Evolutionary conservation across 2,797 vertebrate species (phyloP), one percentile per base, ranked within the genome.

Genomic region (Dipus sagitta): DNA sequence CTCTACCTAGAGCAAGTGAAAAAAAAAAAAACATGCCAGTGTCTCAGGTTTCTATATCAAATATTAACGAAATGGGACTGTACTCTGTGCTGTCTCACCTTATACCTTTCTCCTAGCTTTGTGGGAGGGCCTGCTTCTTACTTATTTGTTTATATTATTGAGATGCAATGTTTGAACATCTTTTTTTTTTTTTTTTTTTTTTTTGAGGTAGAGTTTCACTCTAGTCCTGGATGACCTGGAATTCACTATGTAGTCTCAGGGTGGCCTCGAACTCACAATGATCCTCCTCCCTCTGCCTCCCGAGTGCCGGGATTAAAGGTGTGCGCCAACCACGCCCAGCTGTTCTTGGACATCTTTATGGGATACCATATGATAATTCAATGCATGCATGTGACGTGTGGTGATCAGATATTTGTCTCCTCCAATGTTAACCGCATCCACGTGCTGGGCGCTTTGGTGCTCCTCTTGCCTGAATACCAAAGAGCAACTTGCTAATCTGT

Each of bases 11-110:
- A 72, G 38, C 38, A 58, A 87, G 58, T 72, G 68, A 38, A 60
- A 72, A 90, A 80, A 85, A 67, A 64, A 28, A 10, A n/a, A n/a
- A n/a, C n/a, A 79, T 13, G 15, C 6, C 11, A 80, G 7, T 74
- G 60, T 67, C 78, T 80, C 79, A 82, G 62, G 62, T 75, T 80
- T 92, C 67, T n/a, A 9, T 23, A 20, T 38, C 26, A 75, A 83
- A 84, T 72, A 60, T 52, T 26, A 76, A 42, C 0, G 38, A 58
- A 34, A 0, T 24, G 17, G 6, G 10, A 13, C 81, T 65, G 6
- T 28, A 14, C 13, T 76, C 23, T 18, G 0, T 17, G 1, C 12
- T 18, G 58, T 12, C 7, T 92, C 62, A 71, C 28, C 30, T 54
- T 1, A 30, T 5, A 24, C 6, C 34, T 20, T 23, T 24, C 54